A percentile compares a stretch with the other conserved stretches of the same genome.
Conservation (phyloP, 2,888 invertebrate species). For the Scaptomyza parva region DNA sequence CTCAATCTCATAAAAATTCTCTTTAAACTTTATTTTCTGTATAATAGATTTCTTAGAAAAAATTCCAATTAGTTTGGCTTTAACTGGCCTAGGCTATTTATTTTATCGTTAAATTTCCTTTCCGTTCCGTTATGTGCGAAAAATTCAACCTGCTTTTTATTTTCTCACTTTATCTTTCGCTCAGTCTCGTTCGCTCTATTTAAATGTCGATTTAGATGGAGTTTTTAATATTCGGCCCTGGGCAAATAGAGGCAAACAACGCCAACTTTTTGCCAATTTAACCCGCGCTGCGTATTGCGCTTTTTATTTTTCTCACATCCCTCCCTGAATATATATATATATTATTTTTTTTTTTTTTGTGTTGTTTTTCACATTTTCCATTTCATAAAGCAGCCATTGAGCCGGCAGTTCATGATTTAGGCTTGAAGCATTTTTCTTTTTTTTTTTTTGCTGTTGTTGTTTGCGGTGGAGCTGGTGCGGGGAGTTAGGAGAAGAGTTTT, state of each 20-base stretch:
- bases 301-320: slow-evolving; percentile 1
- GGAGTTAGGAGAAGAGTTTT: neutral
- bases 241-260: slow-evolving; percentile 13
- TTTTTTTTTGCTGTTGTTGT: too few relatives aligned
- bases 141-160: slow-evolving; percentile 20
- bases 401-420: slow-evolving; percentile 78
- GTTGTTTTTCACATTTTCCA: slow-evolving; percentile 76
- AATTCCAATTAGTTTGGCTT: neutral
- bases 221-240: slow-evolving; percentile 28
- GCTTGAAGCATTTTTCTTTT: slow-evolving; percentile 60
- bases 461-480: slow-evolving; percentile 5
- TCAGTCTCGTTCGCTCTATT: slow-evolving; percentile 22
- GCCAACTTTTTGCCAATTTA: slow-evolving; percentile 1
- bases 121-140: slow-evolving; percentile 5
- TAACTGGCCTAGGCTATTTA: neutral
- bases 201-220: slow-evolving; percentile 65
- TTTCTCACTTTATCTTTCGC: slow-evolving; percentile 1
- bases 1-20: neutral
- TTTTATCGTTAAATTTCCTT: slow-evolving; percentile 11
- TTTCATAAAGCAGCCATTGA: slow-evolving; percentile 76
- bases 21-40: neutral
- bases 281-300: slow-evolving; percentile 3
- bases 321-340: slow-evolving; percentile 20
- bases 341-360: slow-evolving; percentile 36
- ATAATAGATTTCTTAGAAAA: neutral